Evolutionary conservation across 92 coral and sea anemone species (phyloP).

Genomic region (Siderastrea siderea): DNA sequence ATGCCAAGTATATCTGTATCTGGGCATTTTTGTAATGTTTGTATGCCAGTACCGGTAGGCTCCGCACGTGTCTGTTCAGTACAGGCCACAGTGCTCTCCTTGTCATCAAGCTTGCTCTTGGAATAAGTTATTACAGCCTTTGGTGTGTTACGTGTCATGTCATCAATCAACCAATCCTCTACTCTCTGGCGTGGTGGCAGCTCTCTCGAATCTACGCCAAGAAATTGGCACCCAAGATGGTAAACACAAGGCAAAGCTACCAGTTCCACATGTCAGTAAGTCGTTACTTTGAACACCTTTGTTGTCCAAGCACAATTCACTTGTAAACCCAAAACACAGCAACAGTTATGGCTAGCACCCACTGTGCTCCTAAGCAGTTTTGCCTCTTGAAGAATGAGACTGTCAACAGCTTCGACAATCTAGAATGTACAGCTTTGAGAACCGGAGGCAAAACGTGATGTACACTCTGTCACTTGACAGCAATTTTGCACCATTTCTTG

Average conservation of each 20-base stretch:
- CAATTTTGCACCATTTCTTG: conserved; percentile 32
- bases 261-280: conserved; percentile 6
- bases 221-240: conserved; percentile 1
- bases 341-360: conserved; percentile 11
- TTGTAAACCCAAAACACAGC: conserved; percentile 7
- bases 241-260: conserved; percentile 22
- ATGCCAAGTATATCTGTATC: no score
- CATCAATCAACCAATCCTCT: conserved; percentile 9
- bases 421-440: conserved; percentile 33
- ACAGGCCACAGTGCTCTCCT: no score
- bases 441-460: conserved; percentile 39
- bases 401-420: conserved; percentile 28
- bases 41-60: no score
- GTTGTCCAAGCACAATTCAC: conserved; percentile 39
- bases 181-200: conserved; percentile 62
- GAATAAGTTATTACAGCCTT: background rate
- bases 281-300: conserved; percentile 22
- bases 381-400: conserved; percentile 27
- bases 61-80: no score
- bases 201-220: conserved; percentile 26
- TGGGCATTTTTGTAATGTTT: no score
- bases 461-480: conserved; percentile 21
- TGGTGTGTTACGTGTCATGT: background rate
- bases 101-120: no score
- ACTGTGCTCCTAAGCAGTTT: conserved; percentile 20